A percentile compares a stretch with the other conserved stretches of the same genome.
phyloP scores from a whole-genome alignment of 2,888 invertebrate species.

The Pachydiplax longipennis region DNA sequence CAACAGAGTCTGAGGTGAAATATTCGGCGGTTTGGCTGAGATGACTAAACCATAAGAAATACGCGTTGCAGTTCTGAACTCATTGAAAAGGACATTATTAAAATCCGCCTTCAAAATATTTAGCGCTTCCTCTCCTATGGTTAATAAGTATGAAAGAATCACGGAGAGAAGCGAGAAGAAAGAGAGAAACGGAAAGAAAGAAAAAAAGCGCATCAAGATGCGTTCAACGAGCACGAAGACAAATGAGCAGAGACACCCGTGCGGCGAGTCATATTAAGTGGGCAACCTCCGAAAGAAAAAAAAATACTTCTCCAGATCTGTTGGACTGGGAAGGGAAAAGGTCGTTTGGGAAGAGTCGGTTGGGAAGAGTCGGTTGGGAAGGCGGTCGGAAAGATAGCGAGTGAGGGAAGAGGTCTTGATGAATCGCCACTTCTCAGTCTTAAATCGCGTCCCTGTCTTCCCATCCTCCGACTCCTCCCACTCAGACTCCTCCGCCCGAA shows the following conservation, averaged over 20 bases:
- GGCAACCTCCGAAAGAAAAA: neutral
- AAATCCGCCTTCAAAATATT: too few species aligned
- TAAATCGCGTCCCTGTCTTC: neutral
- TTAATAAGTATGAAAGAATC: too few species aligned
- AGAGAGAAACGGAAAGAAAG: neutral
- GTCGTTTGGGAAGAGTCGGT: neutral
- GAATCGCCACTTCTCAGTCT: neutral
- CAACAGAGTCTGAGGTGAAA: too few species aligned
- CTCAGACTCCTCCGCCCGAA: neutral
- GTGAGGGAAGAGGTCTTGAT: neutral
- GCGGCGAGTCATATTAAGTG: conserved; percentile 14
- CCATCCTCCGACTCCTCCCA: neutral
- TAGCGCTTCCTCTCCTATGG: too few species aligned
- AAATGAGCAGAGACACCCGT: conserved; percentile 4
- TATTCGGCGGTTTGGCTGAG: too few species aligned
- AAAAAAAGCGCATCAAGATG: neutral
- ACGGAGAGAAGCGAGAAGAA: too few species aligned
- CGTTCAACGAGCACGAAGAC: conserved; percentile 10
- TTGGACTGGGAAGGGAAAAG: neutral
- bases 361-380: neutral
- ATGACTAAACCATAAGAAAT: too few species aligned
- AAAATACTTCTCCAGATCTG: neutral
- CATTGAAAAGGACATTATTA: too few species aligned
- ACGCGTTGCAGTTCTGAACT: too few species aligned
- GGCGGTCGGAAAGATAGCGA: neutral